Conservation (phyloP, 2,797 vertebrate genomes). For the Thunnus albacares region DNA sequence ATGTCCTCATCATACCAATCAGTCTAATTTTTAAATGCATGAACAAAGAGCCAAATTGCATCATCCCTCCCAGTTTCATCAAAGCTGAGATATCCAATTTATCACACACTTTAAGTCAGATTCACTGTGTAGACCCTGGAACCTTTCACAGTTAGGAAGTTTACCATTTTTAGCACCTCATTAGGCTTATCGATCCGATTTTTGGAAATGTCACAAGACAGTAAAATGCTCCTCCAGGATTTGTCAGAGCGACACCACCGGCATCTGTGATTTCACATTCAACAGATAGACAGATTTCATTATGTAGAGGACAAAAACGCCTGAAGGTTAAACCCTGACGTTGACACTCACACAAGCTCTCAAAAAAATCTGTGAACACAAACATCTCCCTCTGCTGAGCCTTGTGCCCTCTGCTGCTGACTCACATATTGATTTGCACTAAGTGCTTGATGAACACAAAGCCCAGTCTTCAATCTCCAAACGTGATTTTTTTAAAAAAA, state of each 20-base stretch:
- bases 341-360: conserved; percentile 24
- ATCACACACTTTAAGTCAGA: neutral
- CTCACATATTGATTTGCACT: conserved; percentile 59
- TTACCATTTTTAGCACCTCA: conserved; percentile 25
- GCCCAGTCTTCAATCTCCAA: conserved; percentile 18
- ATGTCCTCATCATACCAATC: neutral
- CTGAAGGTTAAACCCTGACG: conserved; percentile 59
- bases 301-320: conserved; percentile 53
- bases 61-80: neutral
- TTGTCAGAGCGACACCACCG: conserved; percentile 25
- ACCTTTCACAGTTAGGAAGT: conserved; percentile 12
- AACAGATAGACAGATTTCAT: conserved; percentile 47
- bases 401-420: conserved; percentile 16
- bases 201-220: conserved; percentile 53
- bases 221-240: conserved; percentile 13
- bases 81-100: neutral
- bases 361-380: conserved; percentile 18
- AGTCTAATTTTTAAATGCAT: neutral
- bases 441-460: conserved; percentile 38
- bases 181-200: conserved; percentile 23
- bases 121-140: neutral
- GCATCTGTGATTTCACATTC: conserved; percentile 42
- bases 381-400: conserved; percentile 26
- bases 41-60: neutral
- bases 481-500: conserved; percentile 24